Base-by-base conservation (phyloP, 2,113 vertebrate species). In the Ibidorhyncha struthersii region DNA sequence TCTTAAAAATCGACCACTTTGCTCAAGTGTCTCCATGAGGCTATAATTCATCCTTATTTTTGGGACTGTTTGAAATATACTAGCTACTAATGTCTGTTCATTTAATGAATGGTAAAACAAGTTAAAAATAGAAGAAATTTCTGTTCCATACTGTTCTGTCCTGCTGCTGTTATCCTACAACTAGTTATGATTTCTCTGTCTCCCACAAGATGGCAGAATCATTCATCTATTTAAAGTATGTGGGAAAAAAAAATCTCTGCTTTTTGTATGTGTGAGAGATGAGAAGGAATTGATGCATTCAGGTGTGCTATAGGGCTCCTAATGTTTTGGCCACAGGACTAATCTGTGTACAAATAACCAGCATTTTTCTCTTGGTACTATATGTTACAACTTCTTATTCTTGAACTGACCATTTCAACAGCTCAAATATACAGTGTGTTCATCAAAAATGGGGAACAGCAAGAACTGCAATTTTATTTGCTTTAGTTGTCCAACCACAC, bases 151-250 rank as follows among this genome's bases (percentile, higher is more conserved):
- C 10, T 72, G 41, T 83, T 87, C 52, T 82, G 21, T 41, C 30
- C 25, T 70, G 50, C 45, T 71, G 17, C 12, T 72, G 10, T 76
- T 87, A 22, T 25, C 41, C 29, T 58, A 52, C 23, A 82, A 77
- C 77, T n/a, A 70, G 41, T 45, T 95, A 88, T 26, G 49, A 84
- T 96, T 90, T 94, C 59, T 72, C 52, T 27, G 29, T 67, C 9
- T 69, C 50, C 96, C 98, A 97, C 96, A 90, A 98, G 98, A 93
- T 98, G 98, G 98, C 96, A 97, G 96, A 93, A 87, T 92, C 79
- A 93, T 74, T 93, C 95, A 91, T 58, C 71, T 95, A 12, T 86
- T 96, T 86, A 81, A 89, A 66, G 45, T 61, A 71, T 5, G 19
- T 0, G 26, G 50, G 15, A 45, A 43, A 47, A 40, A 17, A 41